Conservation (phyloP, 2,888 invertebrate species). For the Lacanobia wlatinum region DNA sequence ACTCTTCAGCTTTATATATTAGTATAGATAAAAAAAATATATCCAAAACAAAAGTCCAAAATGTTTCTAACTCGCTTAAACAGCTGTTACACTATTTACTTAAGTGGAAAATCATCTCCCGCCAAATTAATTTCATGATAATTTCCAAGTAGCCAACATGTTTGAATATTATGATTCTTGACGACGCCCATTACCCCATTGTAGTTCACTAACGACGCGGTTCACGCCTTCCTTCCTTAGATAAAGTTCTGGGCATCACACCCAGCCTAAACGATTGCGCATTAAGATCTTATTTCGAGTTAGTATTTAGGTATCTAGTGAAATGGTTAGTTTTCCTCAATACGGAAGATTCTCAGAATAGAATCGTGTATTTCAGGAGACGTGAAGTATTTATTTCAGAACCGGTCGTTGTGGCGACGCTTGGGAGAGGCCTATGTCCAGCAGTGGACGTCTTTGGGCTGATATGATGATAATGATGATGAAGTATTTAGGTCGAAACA, state of each 20-base stretch:
- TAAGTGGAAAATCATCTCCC: conserved; percentile 13
- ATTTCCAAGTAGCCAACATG: conserved; percentile 55
- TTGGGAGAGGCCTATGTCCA: too few species aligned
- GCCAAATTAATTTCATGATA: conserved; percentile 54
- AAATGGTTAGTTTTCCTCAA: not conserved
- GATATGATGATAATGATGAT: too few species aligned
- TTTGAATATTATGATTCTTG: conserved; percentile 57
- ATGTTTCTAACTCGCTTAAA: not conserved
- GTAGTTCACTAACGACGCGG: conserved; percentile 59
- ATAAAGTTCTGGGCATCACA: conserved; percentile 52
- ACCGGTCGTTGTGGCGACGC: too few species aligned
- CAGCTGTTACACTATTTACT: conserved; percentile 32
- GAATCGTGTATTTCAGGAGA: not conserved
- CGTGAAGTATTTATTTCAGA: not conserved
- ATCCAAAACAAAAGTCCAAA: not conserved
- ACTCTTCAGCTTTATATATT: too few species aligned
- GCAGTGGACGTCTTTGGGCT: too few species aligned
- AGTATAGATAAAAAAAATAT: not conserved
- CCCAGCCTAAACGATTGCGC: conserved; percentile 41
- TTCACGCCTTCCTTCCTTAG: conserved; percentile 56
- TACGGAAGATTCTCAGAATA: conserved; percentile 2
- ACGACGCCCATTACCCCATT: conserved; percentile 52
- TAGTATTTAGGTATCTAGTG: conserved; percentile 11
- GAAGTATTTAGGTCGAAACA: not conserved
- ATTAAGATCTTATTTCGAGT: conserved; percentile 33